Base-by-base conservation (phyloP, 30 jellyfish, hydroid and myxozoan genomes). In the Hydractinia symbiolongicarpus region DNA sequence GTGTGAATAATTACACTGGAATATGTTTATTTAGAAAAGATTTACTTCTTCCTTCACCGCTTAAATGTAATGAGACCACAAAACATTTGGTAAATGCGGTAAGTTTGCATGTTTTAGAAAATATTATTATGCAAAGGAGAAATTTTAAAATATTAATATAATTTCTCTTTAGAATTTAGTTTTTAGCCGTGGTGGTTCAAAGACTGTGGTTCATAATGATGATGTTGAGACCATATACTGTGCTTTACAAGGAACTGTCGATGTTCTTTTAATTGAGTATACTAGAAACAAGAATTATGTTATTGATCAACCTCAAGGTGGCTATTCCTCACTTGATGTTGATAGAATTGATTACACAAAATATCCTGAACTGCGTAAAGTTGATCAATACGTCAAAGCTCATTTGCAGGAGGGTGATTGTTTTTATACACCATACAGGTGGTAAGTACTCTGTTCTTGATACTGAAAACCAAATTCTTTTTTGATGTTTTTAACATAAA, bases 221-320 rank as follows among this genome's bases (percentile, higher is more conserved):
- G 80, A 71, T 19, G 44, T 71, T 49, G 80, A 71, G 4, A 20
- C 80, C 9, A 71, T 71, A 71, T 71, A 20, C 66, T 71, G 80
- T 71, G 80, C 80, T 9, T 50, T 71, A 1, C 80, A 50, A 20
- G 80, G 80, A 19, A 20, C 80, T 9, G 80, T 71, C 9, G 80
- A 71, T 53, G 30, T 19, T 58, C 53, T 71, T 30, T 20, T 71
- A 71, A 71, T 71, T 50, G 80, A 71, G 50, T 71, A 71, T 58
- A 71, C 80, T 11, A 71, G 50, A 6, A 71, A 71, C 66, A 71
- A 71, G 50, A 50, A 50, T 20, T 71, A 71, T 19, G 80, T 71
- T 15, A 71, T 71, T 7, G 66, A 71, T 71, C 30, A 20, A 14
- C 80, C 53, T 6, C 80, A 71, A 71, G 80, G 80, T 71, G 80